Percentiles rank a stretch among this genome's conserved stretches.
phyloP scores from a whole-genome alignment of 2,888 invertebrate genomes.

The Drosophila quinaria region DNA sequence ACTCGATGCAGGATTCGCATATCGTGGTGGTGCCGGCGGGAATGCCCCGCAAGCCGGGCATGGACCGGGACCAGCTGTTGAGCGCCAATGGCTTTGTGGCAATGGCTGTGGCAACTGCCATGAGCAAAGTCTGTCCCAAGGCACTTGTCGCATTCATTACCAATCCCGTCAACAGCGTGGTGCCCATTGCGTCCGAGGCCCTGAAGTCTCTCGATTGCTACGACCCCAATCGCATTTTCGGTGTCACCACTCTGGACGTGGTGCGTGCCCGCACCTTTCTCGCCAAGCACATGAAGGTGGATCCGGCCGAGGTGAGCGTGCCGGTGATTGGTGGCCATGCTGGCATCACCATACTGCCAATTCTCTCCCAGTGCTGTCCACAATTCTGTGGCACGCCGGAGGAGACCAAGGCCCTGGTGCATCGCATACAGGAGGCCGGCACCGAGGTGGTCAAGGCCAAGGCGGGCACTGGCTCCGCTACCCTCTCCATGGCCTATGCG shows the following conservation, averaged over 20 bases:
- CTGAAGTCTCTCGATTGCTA: slow-evolving; percentile 91
- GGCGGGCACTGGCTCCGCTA: slow-evolving; percentile 98
- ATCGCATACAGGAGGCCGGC: slow-evolving; percentile 98
- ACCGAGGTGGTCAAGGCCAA: slow-evolving; percentile 96
- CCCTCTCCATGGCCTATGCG: slow-evolving; percentile 98
- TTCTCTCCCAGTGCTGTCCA: slow-evolving; percentile 96
- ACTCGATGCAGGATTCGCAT: slow-evolving; percentile 91
- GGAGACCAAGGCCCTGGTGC: slow-evolving; percentile 92
- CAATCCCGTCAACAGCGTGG: slow-evolving; percentile 98
- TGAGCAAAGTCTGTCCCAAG: slow-evolving; percentile 93
- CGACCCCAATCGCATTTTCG: slow-evolving; percentile 95
- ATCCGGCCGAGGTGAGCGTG: slow-evolving; percentile 92
- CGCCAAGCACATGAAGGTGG: slow-evolving; percentile 93
- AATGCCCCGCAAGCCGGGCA: slow-evolving; percentile 98
- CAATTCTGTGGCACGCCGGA: slow-evolving; percentile 91
- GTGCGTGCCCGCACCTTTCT: slow-evolving; percentile 97
- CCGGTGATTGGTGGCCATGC: slow-evolving; percentile 99
- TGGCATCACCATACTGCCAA: slow-evolving; percentile 97
- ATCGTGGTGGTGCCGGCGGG: slow-evolving; percentile 98
- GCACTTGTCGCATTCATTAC: slow-evolving; percentile 97
- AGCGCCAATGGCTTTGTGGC: slow-evolving; percentile 98
- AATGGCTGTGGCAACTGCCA: slow-evolving; percentile 91
- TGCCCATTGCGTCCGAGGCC: slow-evolving; percentile 97
- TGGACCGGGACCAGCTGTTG: slow-evolving; percentile 98
- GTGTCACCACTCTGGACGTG: slow-evolving; percentile 97